Evolutionary conservation across 2,888 invertebrate genomes (phyloP).

Genomic region (Schizotus pectinicornis): DNA sequence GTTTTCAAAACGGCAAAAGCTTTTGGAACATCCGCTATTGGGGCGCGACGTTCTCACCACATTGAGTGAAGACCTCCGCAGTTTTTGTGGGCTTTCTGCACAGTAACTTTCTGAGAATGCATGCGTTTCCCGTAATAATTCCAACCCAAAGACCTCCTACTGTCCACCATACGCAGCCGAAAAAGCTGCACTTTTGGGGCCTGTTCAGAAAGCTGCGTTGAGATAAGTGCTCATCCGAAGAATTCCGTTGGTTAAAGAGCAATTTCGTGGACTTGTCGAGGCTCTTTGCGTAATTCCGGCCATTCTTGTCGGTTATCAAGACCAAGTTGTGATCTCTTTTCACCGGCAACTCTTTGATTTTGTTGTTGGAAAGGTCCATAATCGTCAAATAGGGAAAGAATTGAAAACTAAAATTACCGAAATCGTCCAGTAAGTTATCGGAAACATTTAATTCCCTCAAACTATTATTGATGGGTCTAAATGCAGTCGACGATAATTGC

Average conservation of each 20-base stretch:
- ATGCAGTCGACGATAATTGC: background rate
- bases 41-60: conserved; percentile 29
- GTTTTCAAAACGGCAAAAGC: background rate
- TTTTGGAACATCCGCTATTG: conserved; percentile 5
- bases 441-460: conserved; percentile 26
- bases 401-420: conserved; percentile 34
- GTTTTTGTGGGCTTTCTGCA: conserved; percentile 17
- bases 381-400: conserved; percentile 31
- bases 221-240: background rate
- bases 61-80: conserved; percentile 36
- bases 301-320: conserved; percentile 37
- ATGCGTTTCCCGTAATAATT: conserved; percentile 41
- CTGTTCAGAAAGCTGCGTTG: background rate
- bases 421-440: conserved; percentile 32
- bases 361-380: conserved; percentile 38
- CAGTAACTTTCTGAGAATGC: conserved; percentile 34
- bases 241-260: no score
- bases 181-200: conserved; percentile 1
- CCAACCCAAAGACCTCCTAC: conserved; percentile 41
- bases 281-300: conserved; percentile 35
- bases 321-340: conserved; percentile 32
- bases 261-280: background rate
- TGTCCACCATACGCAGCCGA: conserved; percentile 34
- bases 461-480: conserved; percentile 11
- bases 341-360: conserved; percentile 33